Percentiles rank a stretch among this genome's conserved stretches.
Evolutionary conservation across 2,113 vertebrate genomes (phyloP).

Genomic region (Chinchilla lanigera): DNA sequence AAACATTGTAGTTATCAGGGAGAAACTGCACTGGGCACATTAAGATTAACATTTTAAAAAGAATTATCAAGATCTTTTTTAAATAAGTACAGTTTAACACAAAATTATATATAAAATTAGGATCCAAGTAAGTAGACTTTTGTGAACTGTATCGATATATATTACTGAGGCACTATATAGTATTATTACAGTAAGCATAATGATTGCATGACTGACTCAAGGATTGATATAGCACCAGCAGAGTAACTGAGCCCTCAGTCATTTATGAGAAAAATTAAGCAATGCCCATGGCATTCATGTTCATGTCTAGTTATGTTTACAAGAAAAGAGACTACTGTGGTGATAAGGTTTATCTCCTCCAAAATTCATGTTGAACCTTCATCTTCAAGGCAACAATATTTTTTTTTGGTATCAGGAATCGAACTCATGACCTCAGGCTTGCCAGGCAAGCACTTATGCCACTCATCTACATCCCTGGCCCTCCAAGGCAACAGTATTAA

Average conservation of each 20-base stretch:
- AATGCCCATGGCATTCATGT: neutral
- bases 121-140: neutral
- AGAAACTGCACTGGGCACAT: neutral
- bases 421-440: no score
- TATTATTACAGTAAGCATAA: neutral
- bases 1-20: neutral
- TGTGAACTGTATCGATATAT: neutral
- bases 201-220: neutral
- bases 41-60: conserved; percentile 14
- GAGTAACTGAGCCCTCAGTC: neutral
- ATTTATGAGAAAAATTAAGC: neutral
- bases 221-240: neutral
- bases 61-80: neutral
- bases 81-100: neutral
- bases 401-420: no score
- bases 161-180: neutral
- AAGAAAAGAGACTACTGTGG: neutral
- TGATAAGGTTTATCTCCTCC: neutral
- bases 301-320: neutral
- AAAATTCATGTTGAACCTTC: neutral
- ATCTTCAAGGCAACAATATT: neutral
- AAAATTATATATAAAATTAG: neutral
- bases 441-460: no score
- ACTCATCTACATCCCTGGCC: no score
- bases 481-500: neutral